These are phyloP conservation scores for Glaucopsyche alexis DNA, from an alignment of 2,888 invertebrate genomes.

Conservation along the genomic window DNA sequence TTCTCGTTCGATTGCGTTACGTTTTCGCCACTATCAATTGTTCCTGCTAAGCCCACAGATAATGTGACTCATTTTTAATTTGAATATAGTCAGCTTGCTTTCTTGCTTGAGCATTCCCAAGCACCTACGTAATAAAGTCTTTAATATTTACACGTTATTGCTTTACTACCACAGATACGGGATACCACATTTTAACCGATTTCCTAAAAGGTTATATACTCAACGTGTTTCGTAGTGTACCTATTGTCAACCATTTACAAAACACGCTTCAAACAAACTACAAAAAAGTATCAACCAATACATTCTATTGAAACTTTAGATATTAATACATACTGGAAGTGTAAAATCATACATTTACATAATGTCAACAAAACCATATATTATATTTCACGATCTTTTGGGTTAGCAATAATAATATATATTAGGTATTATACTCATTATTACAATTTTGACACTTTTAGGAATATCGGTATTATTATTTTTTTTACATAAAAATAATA, in stretches of 20 bases:
- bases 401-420: not conserved
- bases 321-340: slow-evolving; percentile 18
- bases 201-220: not conserved
- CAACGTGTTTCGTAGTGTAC: no score
- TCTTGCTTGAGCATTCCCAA: not conserved
- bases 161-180: slow-evolving; percentile 5
- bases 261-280: no score
- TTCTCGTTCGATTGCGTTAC: no score
- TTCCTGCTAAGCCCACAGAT: not conserved
- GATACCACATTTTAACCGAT: not conserved
- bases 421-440: not conserved
- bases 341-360: not conserved
- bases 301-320: not conserved
- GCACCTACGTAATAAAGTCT: slow-evolving; percentile 1
- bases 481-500: not conserved
- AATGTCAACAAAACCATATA: not conserved
- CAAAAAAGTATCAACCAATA: not conserved
- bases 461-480: no score
- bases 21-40: no score
- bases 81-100: slow-evolving; percentile 27
- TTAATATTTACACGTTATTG: slow-evolving; percentile 14
- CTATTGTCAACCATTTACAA: no score
- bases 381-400: not conserved
- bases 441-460: not conserved
- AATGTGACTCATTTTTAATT: not conserved